Percentiles rank a stretch among this genome's conserved stretches.
Evolutionary conservation across 2,888 invertebrate genomes (phyloP).

Genomic region (Hemistola chrysoprasaria): DNA sequence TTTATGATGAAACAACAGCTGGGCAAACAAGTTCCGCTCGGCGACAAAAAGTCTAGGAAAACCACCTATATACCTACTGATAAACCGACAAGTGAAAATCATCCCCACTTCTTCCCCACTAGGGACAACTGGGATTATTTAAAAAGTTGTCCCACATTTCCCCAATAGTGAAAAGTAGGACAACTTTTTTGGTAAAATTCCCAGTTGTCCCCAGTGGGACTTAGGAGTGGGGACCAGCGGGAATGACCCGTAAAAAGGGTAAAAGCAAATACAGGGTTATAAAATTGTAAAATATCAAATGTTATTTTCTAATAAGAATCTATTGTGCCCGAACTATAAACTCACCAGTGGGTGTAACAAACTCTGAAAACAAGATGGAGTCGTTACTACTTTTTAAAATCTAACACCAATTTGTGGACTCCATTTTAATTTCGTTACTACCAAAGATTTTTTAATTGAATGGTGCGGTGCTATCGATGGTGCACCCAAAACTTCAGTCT

Average conservation of each 20-base stretch:
- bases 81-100: no score
- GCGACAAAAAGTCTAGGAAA: no score
- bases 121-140: no score
- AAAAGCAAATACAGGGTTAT: slow-evolving; percentile 17
- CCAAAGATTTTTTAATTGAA: slow-evolving; percentile 34
- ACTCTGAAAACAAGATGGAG: slow-evolving; percentile 82
- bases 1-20: no score
- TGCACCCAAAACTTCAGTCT: slow-evolving; percentile 10
- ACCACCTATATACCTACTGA: no score
- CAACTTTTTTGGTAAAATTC: no score
- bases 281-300: slow-evolving; percentile 13
- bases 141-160: no score
- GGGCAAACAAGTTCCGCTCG: no score
- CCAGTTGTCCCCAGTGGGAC: no score
- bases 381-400: slow-evolving; percentile 69
- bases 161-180: no score
- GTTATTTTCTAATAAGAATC: slow-evolving; percentile 30
- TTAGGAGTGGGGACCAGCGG: no score
- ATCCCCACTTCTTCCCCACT: no score
- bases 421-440: slow-evolving; percentile 65
- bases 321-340: slow-evolving; percentile 69
- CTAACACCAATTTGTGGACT: slow-evolving; percentile 76
- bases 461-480: slow-evolving; percentile 30
- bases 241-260: slow-evolving; percentile 5
- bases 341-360: slow-evolving; percentile 82